Conservation (phyloP, 2,888 invertebrate species). For the Scaptomyza cyrtandrae region DNA sequence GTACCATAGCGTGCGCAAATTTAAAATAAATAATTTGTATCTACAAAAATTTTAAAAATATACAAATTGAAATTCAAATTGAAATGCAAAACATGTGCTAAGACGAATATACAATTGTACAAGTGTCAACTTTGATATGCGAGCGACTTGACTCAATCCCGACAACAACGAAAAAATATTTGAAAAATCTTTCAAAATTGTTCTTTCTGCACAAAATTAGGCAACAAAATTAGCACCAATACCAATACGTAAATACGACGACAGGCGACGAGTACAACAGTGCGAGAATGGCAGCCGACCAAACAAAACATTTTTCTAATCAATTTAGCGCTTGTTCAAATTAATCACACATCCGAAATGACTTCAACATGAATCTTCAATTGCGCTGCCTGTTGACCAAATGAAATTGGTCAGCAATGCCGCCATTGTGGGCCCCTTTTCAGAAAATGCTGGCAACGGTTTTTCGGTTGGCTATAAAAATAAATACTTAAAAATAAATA, state of each 20-base stretch:
- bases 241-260: slow-evolving; percentile 1
- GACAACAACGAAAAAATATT: slow-evolving; percentile 72
- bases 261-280: not conserved
- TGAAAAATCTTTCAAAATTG: slow-evolving; percentile 6
- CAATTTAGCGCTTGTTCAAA: slow-evolving; percentile 64
- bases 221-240: slow-evolving; percentile 43
- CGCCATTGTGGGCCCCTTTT: slow-evolving; percentile 58
- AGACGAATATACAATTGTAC: slow-evolving; percentile 75
- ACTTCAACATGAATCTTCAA: slow-evolving; percentile 54
- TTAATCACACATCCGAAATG: slow-evolving; percentile 72
- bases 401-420: slow-evolving; percentile 36
- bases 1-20: slow-evolving; percentile 22
- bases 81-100: slow-evolving; percentile 74
- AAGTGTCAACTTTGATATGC: slow-evolving; percentile 76
- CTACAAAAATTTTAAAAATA: slow-evolving; percentile 46
- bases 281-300: slow-evolving; percentile 51
- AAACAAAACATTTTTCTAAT: slow-evolving; percentile 67
- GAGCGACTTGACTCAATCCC: slow-evolving; percentile 70
- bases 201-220: slow-evolving; percentile 39
- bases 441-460: slow-evolving; percentile 64
- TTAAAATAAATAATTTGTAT: too few species aligned
- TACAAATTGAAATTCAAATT: slow-evolving; percentile 58
- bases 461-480: slow-evolving; percentile 55
- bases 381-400: slow-evolving; percentile 52
- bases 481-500: slow-evolving; percentile 63